Conservation (phyloP, 2,113 vertebrate species). For the Xiphophorus couchianus region DNA sequence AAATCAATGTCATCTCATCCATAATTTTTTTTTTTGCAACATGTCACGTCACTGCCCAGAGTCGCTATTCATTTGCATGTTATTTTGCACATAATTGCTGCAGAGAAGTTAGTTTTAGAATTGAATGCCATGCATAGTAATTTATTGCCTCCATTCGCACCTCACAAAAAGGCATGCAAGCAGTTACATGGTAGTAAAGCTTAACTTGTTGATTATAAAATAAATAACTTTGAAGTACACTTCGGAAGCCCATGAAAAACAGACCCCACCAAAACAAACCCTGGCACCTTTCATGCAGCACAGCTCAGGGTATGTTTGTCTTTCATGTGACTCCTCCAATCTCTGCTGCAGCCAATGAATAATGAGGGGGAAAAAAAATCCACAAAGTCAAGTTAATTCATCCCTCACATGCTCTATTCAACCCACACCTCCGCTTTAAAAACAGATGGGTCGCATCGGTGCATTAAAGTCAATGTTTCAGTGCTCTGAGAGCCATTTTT, state of each 20-base stretch:
- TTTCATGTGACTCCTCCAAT: constrained; percentile 17
- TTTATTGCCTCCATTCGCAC: constrained; percentile 8
- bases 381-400: not conserved
- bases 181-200: constrained; percentile 47
- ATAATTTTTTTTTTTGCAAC: not conserved
- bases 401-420: not conserved
- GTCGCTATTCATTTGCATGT: constrained; percentile 40
- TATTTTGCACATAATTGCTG: constrained; percentile 15
- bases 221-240: not conserved
- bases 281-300: constrained; percentile 22
- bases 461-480: constrained; percentile 32
- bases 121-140: constrained; percentile 27
- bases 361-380: not conserved
- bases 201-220: not conserved
- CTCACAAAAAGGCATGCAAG: constrained; percentile 33
- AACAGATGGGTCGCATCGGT: constrained; percentile 14
- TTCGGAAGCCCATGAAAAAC: constrained; percentile 6
- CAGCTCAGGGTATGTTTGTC: constrained; percentile 20
- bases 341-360: constrained; percentile 31
- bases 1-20: not conserved
- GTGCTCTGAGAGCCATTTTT: constrained; percentile 47
- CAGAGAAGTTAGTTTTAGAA: not conserved
- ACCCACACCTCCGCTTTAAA: not conserved
- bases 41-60: not conserved
- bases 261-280: not conserved